Base-by-base conservation (phyloP, 2,888 invertebrate species). In the Pseudoips prasinana region DNA sequence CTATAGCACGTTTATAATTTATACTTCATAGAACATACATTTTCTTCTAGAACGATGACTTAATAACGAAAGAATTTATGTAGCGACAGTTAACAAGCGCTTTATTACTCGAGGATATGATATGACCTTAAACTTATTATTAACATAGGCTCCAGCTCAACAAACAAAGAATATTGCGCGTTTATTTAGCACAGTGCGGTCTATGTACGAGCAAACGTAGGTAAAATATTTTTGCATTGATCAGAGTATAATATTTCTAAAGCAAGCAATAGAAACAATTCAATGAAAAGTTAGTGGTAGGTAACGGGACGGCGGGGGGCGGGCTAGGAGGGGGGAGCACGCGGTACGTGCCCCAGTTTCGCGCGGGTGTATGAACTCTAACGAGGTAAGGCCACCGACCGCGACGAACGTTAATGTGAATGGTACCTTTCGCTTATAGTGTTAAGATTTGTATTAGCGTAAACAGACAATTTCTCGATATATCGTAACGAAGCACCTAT, bases 331-430 rank as follows among this genome's bases (percentile, higher is more conserved):
- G 69, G 75, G 71, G 71, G 66, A 57, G 68, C 68, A 67, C 76
- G 80, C 81, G 81, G 83, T 82, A 78, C 84, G 80, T 86, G 89
- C 73, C 89, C 89, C 64, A 89, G 87, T 88, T 89, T 79, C 77
- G 75, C 82, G 74, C 84, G 87, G 88, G 89, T 88, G 83, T 74
- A 89, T 84, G 89, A 86, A 87, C 89, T 85, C 84, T 71, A 89
- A 84, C 80, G 89, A 89, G 89, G 89, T 89, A 85, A 89, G 89
- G 89, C 89, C 89, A 85, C 87, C 86, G 87, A 85, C 87, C 87
- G 86, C 61, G 41, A 58, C 57, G 46, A 41, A 53, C 43, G 49
- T 52, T 73, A 71, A 58, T 60, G 72, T 48, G 69, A 76, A 76
- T 48, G 73, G 59, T 46, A 64, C 77, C 66, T 72, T 86, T 78